Conservation (phyloP, 2,797 vertebrate species). For the Columba guinea region DNA sequence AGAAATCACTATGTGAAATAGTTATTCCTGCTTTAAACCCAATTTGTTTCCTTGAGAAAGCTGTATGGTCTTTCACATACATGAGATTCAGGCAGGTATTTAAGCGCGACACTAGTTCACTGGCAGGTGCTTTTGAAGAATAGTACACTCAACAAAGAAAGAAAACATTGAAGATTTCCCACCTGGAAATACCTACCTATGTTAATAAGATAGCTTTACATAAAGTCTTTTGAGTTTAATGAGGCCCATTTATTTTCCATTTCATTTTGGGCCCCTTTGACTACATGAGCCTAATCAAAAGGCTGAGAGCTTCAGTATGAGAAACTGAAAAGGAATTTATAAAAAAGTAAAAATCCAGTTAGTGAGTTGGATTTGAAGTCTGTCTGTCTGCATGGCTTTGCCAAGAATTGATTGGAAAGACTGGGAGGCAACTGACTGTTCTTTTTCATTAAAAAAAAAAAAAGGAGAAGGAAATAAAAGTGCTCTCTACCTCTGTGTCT, state of each 20-base stretch:
- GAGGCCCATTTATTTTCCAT: neutral
- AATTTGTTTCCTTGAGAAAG: neutral
- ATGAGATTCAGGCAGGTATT: neutral
- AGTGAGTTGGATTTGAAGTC: neutral
- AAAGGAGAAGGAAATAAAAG: neutral
- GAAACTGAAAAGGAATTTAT: neutral
- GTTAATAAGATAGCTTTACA: neutral
- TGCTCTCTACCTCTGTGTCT: neutral
- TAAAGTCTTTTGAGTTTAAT: conserved; percentile 7
- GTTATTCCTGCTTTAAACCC: neutral
- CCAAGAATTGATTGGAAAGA: neutral
- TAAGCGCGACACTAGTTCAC: neutral
- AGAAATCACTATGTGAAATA: neutral
- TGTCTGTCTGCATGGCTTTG: neutral
- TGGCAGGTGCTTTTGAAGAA: conserved; percentile 17
- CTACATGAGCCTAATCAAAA: neutral
- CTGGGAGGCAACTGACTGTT: neutral
- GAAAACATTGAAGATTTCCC: neutral
- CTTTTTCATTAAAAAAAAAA: neutral
- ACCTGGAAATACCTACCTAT: neutral
- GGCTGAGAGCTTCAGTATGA: neutral
- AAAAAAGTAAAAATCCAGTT: neutral
- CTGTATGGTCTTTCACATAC: neutral
- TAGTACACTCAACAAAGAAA: neutral
- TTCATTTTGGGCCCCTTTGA: neutral